Conservation (phyloP, 1,140 invertebrate genomes). For the Mya arenaria region DNA sequence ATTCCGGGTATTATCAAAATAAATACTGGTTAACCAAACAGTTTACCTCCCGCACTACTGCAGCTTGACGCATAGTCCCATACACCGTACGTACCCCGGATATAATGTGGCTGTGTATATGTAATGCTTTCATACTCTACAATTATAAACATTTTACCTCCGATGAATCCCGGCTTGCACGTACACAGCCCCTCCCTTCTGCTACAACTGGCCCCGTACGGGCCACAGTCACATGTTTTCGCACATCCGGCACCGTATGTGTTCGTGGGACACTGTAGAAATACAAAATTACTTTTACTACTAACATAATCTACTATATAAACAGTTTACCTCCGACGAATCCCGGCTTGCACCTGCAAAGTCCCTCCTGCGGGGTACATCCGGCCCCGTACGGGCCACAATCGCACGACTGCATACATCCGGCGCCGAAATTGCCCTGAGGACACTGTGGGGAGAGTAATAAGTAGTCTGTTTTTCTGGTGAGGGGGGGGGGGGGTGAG, state of each 20-base stretch:
- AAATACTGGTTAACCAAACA: too few relatives aligned
- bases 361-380: conserved; percentile 90
- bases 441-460: conserved; percentile 58
- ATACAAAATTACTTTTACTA: too few relatives aligned
- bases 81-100: too few relatives aligned
- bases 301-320: too few relatives aligned
- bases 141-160: conserved; percentile 66
- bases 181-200: conserved; percentile 86
- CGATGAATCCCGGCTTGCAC: conserved; percentile 79
- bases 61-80: too few relatives aligned
- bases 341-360: conserved; percentile 77
- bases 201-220: conserved; percentile 85
- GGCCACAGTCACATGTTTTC: conserved; percentile 75
- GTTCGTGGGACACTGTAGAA: conserved; percentile 61
- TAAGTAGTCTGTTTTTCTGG: too few relatives aligned
- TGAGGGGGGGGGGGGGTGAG: too few relatives aligned
- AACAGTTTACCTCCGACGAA: conserved; percentile 72
- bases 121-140: too few relatives aligned
- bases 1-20: too few relatives aligned
- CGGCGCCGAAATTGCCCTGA: conserved; percentile 58
- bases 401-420: conserved; percentile 66
- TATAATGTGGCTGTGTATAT: too few relatives aligned
- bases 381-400: conserved; percentile 81
- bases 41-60: too few relatives aligned
- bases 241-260: conserved; percentile 63